Conservation (phyloP, 1,140 invertebrate genomes). For the Drosophila nebulosa region DNA sequence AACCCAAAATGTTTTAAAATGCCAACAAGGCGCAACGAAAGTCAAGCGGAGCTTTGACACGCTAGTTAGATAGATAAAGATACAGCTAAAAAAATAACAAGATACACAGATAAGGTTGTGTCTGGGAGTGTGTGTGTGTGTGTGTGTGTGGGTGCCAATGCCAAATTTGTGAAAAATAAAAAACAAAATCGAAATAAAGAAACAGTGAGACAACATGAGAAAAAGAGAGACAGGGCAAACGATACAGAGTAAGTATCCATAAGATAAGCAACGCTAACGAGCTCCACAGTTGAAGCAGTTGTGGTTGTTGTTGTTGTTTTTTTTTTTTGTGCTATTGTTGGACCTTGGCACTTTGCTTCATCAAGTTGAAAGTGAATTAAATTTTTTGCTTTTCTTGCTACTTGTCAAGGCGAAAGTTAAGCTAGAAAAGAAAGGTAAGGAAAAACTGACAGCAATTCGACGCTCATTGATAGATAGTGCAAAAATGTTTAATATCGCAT, state of each 20-base stretch:
- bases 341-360: constrained; percentile 44
- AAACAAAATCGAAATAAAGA: constrained; percentile 10
- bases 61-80: constrained; percentile 43
- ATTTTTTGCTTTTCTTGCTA: constrained; percentile 55
- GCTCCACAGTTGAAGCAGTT: constrained; percentile 45
- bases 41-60: constrained; percentile 49
- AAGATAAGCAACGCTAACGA: constrained; percentile 37
- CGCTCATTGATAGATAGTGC: constrained; percentile 39
- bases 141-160: constrained; percentile 27
- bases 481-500: constrained; percentile 44
- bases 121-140: not conserved
- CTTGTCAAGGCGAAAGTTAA: constrained; percentile 38
- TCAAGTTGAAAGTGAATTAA: constrained; percentile 70
- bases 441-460: constrained; percentile 23
- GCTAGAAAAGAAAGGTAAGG: constrained; percentile 20
- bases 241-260: constrained; percentile 4
- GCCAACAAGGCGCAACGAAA: constrained; percentile 50
- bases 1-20: constrained; percentile 6
- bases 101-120: constrained; percentile 8
- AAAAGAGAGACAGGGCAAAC: not conserved
- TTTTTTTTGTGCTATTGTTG: constrained; percentile 36
- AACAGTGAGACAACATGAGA: not conserved
- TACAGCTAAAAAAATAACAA: not conserved
- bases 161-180: constrained; percentile 47
- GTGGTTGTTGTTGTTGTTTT: constrained; percentile 23